Percentiles rank a stretch among this genome's conserved stretches.
These are phyloP conservation scores for Takifugu bimaculatus DNA, from an alignment of 2,113 vertebrate species.

Conservation along the genomic window DNA sequence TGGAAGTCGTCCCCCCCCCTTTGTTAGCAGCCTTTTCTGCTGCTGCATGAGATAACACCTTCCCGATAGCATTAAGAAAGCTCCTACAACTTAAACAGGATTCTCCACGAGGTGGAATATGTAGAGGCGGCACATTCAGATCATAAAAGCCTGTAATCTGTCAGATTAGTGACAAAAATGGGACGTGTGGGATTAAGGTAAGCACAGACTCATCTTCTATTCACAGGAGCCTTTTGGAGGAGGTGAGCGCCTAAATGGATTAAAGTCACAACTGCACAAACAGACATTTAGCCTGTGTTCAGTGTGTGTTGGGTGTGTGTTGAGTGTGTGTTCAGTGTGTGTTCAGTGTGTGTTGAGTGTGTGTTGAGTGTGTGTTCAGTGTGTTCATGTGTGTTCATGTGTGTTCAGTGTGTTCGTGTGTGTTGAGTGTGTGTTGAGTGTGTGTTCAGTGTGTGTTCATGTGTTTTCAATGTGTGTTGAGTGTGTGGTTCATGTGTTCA, in stretches of 20 bases:
- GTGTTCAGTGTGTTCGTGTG: no score
- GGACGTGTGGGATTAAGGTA: conserved; percentile 68
- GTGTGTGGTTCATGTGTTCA: no score
- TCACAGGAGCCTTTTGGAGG: conserved; percentile 47
- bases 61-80: conserved; percentile 32
- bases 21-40: conserved; percentile 42
- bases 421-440: no score
- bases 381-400: no score
- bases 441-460: no score
- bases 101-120: conserved; percentile 52
- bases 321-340: conserved; percentile 48
- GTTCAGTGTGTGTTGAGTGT: no score
- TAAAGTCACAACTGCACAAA: conserved; percentile 68
- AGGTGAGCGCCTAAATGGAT: conserved; percentile 65
- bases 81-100: conserved; percentile 46
- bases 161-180: conserved; percentile 68
- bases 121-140: conserved; percentile 56
- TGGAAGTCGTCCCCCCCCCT: conserved; percentile 13
- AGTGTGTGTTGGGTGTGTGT: conserved; percentile 16
- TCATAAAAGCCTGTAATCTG: conserved; percentile 67
- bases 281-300: conserved; percentile 41
- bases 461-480: no score
- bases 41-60: conserved; percentile 49
- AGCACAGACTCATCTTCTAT: conserved; percentile 59
- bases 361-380: no score